A percentile compares a stretch with the other conserved stretches of the same genome.
Conservation (phyloP, 1,140 invertebrate species). For the Saccostrea cuccullata region DNA sequence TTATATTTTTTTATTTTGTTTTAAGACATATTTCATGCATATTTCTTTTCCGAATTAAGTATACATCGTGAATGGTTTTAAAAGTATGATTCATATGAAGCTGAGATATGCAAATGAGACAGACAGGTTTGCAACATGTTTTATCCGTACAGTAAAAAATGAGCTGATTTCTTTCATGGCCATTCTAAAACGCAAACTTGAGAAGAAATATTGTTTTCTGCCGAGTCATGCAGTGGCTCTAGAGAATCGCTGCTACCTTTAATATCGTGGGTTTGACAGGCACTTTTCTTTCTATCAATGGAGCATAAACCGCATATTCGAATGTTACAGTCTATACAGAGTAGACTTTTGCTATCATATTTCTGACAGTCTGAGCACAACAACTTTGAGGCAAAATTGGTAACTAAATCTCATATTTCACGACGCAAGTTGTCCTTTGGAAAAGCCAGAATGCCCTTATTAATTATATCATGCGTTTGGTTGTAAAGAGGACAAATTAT, state of each 20-base stretch:
- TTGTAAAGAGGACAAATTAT: neutral
- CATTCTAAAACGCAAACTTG: neutral
- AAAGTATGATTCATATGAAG: neutral
- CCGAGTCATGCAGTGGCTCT: neutral
- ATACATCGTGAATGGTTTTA: neutral
- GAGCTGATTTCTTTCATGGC: neutral
- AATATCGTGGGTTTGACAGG: neutral
- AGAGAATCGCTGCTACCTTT: neutral
- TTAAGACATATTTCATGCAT: neutral
- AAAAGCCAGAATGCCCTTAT: neutral
- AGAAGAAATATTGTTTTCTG: too few relatives aligned
- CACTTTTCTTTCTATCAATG: neutral
- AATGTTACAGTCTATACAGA: neutral
- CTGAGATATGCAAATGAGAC: neutral
- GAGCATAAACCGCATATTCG: neutral
- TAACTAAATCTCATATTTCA: neutral
- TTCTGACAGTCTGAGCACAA: neutral
- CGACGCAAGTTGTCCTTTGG: neutral
- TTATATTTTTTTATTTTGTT: neutral
- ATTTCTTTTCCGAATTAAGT: neutral
- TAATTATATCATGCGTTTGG: neutral
- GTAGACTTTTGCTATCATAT: neutral
- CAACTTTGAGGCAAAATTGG: neutral
- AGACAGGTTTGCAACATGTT: neutral
- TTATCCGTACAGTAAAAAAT: neutral